A percentile compares a stretch with the other conserved stretches of the same genome.
Evolutionary conservation across 2,888 invertebrate species (phyloP).

Genomic region (Mesorhabditis sp.): DNA sequence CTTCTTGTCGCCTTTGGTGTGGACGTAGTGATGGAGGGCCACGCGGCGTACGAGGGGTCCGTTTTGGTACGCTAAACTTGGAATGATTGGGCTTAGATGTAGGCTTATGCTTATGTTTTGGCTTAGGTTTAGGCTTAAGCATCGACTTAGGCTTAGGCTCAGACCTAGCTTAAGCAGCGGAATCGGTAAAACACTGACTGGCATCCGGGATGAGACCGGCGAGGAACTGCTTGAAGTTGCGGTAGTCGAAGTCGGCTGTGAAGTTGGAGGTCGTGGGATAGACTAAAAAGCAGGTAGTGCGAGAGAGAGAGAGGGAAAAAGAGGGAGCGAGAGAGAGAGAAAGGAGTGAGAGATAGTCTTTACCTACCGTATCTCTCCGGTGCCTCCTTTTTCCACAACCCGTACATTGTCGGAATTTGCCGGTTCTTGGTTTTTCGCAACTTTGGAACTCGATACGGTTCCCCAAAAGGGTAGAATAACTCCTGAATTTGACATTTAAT

Average conservation of each 20-base stretch:
- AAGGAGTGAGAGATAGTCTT: neutral
- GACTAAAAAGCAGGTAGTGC: neutral
- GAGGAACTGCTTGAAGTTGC: slow-evolving; percentile 21
- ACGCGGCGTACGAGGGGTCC: slow-evolving; percentile 21
- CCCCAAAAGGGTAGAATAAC: slow-evolving; percentile 16
- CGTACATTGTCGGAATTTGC: slow-evolving; percentile 14
- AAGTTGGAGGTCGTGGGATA: slow-evolving; percentile 13
- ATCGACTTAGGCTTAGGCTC: neutral
- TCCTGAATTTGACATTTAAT: slow-evolving; percentile 8
- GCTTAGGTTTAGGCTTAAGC: neutral
- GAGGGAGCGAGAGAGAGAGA: neutral
- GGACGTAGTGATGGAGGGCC: slow-evolving; percentile 21
- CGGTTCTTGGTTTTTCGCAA: neutral
- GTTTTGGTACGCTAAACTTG: slow-evolving; percentile 9
- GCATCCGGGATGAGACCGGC: slow-evolving; percentile 21
- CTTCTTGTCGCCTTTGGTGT: slow-evolving; percentile 19
- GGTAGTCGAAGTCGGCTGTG: slow-evolving; percentile 11
- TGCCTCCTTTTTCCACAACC: slow-evolving; percentile 8
- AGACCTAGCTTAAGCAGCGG: neutral
- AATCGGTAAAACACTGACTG: slow-evolving; percentile 9
- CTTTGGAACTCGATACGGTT: slow-evolving; percentile 15
- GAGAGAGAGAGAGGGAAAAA: too few species aligned
- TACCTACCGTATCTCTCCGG: neutral
- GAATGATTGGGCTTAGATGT: neutral
- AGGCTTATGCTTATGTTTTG: slow-evolving; percentile 9